Evolutionary conservation across 1,140 invertebrate species (phyloP).

Genomic region (Thaumatotibia leucotreta): DNA sequence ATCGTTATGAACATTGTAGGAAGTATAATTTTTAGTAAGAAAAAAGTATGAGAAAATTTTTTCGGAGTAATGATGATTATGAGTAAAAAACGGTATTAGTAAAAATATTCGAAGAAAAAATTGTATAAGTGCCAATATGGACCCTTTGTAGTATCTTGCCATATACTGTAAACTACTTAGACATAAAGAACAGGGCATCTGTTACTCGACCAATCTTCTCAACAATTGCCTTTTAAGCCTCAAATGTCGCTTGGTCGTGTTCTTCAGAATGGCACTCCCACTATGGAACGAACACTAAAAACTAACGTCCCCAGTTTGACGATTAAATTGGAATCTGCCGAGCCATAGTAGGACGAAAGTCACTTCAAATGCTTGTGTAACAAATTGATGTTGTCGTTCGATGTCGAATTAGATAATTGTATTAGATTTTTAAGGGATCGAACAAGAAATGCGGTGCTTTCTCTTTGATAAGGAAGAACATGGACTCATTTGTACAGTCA

Average conservation of each 20-base stretch:
- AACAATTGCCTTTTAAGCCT: background rate
- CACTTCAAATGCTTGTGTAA: background rate
- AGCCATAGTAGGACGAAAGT: background rate
- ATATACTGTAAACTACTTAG: background rate
- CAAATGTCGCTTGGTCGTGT: background rate
- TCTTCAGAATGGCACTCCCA: constrained; percentile 17
- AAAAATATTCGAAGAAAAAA: too few species aligned
- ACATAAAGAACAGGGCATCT: background rate
- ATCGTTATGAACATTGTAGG: too few species aligned
- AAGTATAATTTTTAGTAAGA: too few species aligned
- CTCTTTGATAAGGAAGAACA: too few species aligned
- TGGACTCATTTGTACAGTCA: too few species aligned
- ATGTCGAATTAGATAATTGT: background rate
- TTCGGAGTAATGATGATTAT: too few species aligned
- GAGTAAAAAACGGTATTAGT: too few species aligned
- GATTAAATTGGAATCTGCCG: background rate
- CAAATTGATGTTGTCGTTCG: background rate
- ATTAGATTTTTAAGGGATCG: background rate
- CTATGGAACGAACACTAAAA: constrained; percentile 22
- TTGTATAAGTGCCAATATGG: too few species aligned
- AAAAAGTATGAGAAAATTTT: too few species aligned
- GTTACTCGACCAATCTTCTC: background rate
- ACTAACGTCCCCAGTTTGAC: constrained; percentile 18
- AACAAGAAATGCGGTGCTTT: too few species aligned
- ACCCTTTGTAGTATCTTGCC: too few species aligned